Conservation (phyloP, 1,140 invertebrate genomes). For the Maniola jurtina region DNA sequence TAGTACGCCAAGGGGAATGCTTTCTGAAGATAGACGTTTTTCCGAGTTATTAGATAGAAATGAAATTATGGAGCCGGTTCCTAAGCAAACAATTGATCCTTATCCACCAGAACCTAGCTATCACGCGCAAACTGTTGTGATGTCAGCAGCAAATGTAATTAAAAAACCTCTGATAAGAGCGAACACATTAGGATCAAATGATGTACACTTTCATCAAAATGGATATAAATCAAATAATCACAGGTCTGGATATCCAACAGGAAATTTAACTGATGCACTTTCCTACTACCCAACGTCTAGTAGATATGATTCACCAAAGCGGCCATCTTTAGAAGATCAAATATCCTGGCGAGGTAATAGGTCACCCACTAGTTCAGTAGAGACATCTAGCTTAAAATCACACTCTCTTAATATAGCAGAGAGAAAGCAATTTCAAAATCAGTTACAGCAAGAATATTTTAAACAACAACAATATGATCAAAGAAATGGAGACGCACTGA, state of each 20-base stretch:
- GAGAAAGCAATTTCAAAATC: conserved; percentile 80
- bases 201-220: conserved; percentile 82
- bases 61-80: conserved; percentile 77
- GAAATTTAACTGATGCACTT: conserved; percentile 86
- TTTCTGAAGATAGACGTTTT: conserved; percentile 82
- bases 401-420: conserved; percentile 81
- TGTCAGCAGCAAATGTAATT: conserved; percentile 57
- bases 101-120: conserved; percentile 78
- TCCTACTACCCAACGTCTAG: conserved; percentile 87
- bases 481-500: conserved; percentile 71
- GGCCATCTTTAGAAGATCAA: conserved; percentile 80
- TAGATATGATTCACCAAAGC: conserved; percentile 83
- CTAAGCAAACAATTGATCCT: conserved; percentile 63
- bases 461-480: conserved; percentile 76
- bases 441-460: conserved; percentile 79
- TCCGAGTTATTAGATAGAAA: conserved; percentile 85
- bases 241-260: conserved; percentile 83
- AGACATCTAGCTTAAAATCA: conserved; percentile 81
- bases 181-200: conserved; percentile 79
- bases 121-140: conserved; percentile 78
- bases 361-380: conserved; percentile 81
- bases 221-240: conserved; percentile 83
- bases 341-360: conserved; percentile 80
- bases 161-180: conserved; percentile 72
- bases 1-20: conserved; percentile 81